phyloP scores from a whole-genome alignment of 2,113 vertebrate species.

The Ameiurus melas region DNA sequence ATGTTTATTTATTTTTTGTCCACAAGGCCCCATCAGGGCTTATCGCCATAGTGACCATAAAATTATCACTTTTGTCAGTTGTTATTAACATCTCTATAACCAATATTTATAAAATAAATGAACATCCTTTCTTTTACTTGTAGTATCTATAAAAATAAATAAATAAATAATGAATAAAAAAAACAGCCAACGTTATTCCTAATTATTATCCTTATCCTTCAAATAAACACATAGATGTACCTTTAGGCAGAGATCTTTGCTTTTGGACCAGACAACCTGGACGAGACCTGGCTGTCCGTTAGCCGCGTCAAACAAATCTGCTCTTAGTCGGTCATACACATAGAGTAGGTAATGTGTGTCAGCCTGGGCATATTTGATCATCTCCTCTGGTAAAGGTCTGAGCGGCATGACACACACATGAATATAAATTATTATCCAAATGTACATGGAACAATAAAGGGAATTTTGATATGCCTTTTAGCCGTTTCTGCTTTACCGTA shows the following conservation, averaged over 20 bases:
- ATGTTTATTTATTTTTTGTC: neutral
- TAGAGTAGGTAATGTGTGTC: conserved; percentile 97
- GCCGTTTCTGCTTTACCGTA: conserved; percentile 74
- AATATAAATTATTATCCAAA: neutral
- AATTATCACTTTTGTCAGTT: neutral
- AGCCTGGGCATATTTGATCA: conserved; percentile 85
- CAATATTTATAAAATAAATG: neutral
- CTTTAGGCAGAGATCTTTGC: conserved; percentile 88
- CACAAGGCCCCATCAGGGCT: neutral
- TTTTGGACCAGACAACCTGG: conserved; percentile 88
- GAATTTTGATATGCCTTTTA: neutral
- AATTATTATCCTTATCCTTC: neutral
- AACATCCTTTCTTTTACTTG: neutral
- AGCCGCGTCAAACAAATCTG: conserved; percentile 77
- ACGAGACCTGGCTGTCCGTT: conserved; percentile 78
- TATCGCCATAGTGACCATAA: neutral
- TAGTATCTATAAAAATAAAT: neutral
- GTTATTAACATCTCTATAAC: neutral
- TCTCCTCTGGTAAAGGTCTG: conserved; percentile 92
- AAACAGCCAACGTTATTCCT: neutral
- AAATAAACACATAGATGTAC: conserved; percentile 61
- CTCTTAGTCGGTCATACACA: conserved; percentile 84
- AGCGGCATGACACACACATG: conserved; percentile 15
- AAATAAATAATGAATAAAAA: too few species aligned
- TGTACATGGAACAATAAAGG: neutral